phyloP scores from a whole-genome alignment of 2,113 vertebrate genomes.

The Hymenochirus boettgeri region DNA sequence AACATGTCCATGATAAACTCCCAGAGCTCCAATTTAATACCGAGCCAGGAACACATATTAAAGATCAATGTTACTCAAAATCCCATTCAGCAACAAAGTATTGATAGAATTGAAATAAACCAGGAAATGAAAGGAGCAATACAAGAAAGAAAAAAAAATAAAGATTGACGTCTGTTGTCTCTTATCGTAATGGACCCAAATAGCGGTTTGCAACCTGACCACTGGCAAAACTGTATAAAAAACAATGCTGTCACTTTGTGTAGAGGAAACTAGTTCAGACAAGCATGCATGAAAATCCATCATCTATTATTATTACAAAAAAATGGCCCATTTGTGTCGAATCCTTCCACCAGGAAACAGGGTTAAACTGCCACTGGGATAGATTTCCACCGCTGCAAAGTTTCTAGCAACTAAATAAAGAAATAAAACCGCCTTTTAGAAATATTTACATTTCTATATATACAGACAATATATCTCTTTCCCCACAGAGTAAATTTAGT shows the following conservation, averaged over 20 bases:
- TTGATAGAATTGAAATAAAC: not conserved
- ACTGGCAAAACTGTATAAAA: not conserved
- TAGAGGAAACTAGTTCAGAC: not conserved
- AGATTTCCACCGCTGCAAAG: no score
- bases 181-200: not conserved
- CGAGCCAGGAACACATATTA: not conserved
- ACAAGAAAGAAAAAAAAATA: not conserved
- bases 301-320: not conserved
- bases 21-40: not conserved
- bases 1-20: not conserved
- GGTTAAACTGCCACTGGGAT: no score
- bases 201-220: not conserved
- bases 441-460: no score
- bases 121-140: not conserved
- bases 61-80: not conserved
- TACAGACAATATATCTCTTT: no score
- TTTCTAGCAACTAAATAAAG: no score
- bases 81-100: constrained; percentile 1
- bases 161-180: not conserved
- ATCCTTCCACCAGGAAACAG: no score
- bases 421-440: no score
- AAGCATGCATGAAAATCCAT: not conserved
- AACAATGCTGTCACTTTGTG: not conserved
- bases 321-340: no score
- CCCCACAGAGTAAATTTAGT: no score